Evolutionary conservation across 2,113 vertebrate species (phyloP), one percentile per base, ranked within the genome.

Genomic region (Numida meleagris): DNA sequence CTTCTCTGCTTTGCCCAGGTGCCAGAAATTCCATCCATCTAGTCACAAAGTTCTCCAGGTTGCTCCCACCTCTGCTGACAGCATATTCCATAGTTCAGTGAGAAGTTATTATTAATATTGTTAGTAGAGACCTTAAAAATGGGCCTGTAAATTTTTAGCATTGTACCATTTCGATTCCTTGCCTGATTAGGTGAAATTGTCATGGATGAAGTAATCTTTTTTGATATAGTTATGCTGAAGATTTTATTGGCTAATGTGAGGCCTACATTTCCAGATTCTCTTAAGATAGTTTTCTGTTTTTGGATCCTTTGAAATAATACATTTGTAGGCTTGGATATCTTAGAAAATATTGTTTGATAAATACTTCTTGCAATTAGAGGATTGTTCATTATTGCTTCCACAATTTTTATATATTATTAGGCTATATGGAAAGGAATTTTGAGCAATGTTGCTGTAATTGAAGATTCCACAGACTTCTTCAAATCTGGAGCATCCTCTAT

Each of bases 401-500:
- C 91, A 72, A 21, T 84, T 84, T 48, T 85, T 50, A 42, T 70
- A 24, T 73, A 68, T 82, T 45, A 33, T 21, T 90, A 98, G 98
- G 93, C 88, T 82, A 98, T 98, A 94, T 98, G 98, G 98, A 98
- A 98, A 82, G 97, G 98, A 82, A 98, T 98, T 96, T 95, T 98
- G 94, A 98, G 97, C 93, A 98, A 98, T 27, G 59, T 98, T 84
- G 67, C 96, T 85, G 73, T 82, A 55, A 98, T 98, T 78, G 98
- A 98, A 73, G 97, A 98, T 61, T 96, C 98, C 34, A 98, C 98
- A 63, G 98, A 98, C 95, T 98, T 98, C 96, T 98, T 98, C 94
- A 98, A 98, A 97, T 98, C 98, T 86, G 98, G 98, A 96, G 98
- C 98, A 25, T 97, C 98, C 5, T 98, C 98, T 24, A 98, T 98